A percentile compares a stretch with the other conserved stretches of the same genome.
phyloP scores from a whole-genome alignment of 2,113 vertebrate species.

The Falcunculus frontatus region DNA sequence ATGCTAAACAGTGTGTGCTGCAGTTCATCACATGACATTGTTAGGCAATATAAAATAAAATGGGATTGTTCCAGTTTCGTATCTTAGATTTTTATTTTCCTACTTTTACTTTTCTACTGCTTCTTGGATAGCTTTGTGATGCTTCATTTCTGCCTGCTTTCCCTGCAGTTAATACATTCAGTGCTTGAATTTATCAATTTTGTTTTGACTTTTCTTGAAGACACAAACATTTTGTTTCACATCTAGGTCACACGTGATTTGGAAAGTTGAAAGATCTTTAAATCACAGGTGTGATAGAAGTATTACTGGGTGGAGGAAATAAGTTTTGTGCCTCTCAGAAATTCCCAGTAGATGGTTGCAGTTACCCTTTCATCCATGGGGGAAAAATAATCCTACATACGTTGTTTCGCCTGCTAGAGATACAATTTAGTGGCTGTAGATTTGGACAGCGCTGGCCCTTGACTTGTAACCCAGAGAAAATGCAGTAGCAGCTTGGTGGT shows the following conservation, averaged over 20 bases:
- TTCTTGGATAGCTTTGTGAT: neutral
- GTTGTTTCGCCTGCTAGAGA: neutral
- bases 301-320: neutral
- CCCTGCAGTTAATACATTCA: neutral
- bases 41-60: neutral
- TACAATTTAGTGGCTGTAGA: neutral
- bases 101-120: neutral
- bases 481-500: neutral
- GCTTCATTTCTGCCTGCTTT: neutral
- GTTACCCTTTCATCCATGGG: neutral
- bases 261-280: neutral
- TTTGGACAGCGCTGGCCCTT: neutral
- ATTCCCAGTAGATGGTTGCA: neutral
- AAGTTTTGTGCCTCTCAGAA: neutral
- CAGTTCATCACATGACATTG: neutral
- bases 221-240: neutral
- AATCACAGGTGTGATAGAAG: neutral
- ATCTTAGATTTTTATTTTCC: neutral
- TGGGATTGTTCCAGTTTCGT: neutral
- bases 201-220: neutral
- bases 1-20: neutral
- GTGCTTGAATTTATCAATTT: neutral
- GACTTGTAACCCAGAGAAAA: neutral
- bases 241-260: neutral
- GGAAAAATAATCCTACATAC: neutral